Base-by-base conservation (phyloP, 2,113 vertebrate species). In the Upupa epops region DNA sequence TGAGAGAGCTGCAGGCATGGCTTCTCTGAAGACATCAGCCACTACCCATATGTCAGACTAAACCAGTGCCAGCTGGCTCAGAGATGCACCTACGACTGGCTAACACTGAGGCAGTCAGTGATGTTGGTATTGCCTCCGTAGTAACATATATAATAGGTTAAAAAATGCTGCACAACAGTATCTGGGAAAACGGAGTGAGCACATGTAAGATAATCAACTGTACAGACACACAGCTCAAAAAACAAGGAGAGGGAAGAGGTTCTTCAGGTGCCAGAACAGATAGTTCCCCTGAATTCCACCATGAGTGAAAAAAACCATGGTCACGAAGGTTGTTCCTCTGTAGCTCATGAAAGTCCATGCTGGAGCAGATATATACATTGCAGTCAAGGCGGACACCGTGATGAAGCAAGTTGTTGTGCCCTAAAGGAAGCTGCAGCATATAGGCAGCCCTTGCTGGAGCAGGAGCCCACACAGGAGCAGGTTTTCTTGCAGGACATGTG, bases 21-120 rank as follows among this genome's bases (percentile, higher is more conserved):
- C 15, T 46, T 73, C 36, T 54, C 6, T 29, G 52, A 51, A 60
- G 3, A 37, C 6, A 66, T 6, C 12, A 32, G 45, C 2, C 65
- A 25, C 15, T 72, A 4, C 4, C 22, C 7, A 14, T 7, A 13
- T 34, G 36, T 36, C 0, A 0, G 17, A n/a, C 7, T 34, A 25
- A 42, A 10, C 1, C 42, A 31, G 34, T 21, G 56, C 34, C 49
- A 49, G 29, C 5, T 15, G 28, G 9, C n/a, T 61, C n/a, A 21
- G 37, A 28, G 37, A 61, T 8, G 19, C 19, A 63, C 14, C 34
- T 0, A 0, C n/a, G n/a, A n/a, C n/a, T 45, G 31, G 7, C 20
- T 5, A 52, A 52, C 58, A 2, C 45, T 40, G 36, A 31, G 19
- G 6, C 24, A 46, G 5, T 8, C 29, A 48, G 6, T 11, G 10